Percentiles rank a stretch among this genome's conserved stretches.
Evolutionary conservation across 1,140 invertebrate species (phyloP).

Genomic region (Drosophila gunungcola): DNA sequence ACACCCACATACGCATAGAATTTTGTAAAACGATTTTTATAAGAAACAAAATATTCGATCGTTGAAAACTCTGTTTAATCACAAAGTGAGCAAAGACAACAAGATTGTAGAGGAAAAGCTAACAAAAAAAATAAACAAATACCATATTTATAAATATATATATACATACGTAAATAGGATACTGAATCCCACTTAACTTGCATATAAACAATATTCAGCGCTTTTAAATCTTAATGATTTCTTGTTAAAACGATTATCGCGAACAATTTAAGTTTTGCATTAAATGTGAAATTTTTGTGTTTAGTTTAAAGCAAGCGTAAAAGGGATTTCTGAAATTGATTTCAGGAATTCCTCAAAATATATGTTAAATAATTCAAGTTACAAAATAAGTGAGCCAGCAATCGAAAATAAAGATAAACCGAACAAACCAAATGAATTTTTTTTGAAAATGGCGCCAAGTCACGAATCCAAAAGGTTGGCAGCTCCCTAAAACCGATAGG

Average conservation of each 20-base stretch:
- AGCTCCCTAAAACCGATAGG: not conserved
- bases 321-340: not conserved
- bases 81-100: constrained; percentile 77
- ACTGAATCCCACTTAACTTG: constrained; percentile 55
- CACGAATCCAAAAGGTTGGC: not conserved
- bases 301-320: constrained; percentile 52
- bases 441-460: not conserved
- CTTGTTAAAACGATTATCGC: constrained; percentile 58
- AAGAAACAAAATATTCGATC: constrained; percentile 52
- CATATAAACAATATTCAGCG: constrained; percentile 63
- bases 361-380: constrained; percentile 57
- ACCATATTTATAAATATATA: constrained; percentile 57
- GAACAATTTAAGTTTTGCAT: constrained; percentile 66
- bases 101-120: constrained; percentile 31
- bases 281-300: constrained; percentile 63
- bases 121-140: constrained; percentile 43
- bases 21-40: constrained; percentile 78
- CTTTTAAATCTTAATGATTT: constrained; percentile 79
- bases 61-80: constrained; percentile 68
- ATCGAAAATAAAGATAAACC: constrained; percentile 49
- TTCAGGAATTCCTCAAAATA: constrained; percentile 14
- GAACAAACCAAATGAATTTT: constrained; percentile 10
- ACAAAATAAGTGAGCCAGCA: constrained; percentile 57
- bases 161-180: constrained; percentile 53
- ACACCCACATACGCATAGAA: constrained; percentile 34